Conservation (phyloP, 2,113 vertebrate species). For the Ranitomeya imitator region DNA sequence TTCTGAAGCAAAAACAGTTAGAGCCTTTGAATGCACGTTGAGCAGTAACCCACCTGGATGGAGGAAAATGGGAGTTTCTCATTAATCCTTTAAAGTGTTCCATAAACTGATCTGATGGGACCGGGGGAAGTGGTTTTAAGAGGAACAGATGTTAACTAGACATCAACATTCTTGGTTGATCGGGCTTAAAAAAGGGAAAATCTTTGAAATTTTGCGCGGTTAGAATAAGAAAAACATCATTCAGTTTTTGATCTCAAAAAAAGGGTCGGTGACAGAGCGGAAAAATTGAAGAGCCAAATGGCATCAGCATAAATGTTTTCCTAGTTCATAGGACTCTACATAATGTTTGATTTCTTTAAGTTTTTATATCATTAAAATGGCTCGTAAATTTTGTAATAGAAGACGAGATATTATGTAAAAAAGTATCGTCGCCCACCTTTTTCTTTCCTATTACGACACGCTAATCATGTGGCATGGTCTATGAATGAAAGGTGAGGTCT, state of each 20-base stretch:
- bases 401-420: neutral
- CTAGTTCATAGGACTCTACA: neutral
- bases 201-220: constrained; percentile 30
- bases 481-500: too few species aligned
- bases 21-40: constrained; percentile 27
- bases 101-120: constrained; percentile 13
- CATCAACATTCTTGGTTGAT: constrained; percentile 4
- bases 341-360: neutral
- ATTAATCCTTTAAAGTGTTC: constrained; percentile 42
- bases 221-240: constrained; percentile 7
- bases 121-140: constrained; percentile 6
- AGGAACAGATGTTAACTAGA: constrained; percentile 18
- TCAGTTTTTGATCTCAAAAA: neutral
- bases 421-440: neutral
- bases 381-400: neutral
- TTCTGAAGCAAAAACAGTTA: constrained; percentile 20
- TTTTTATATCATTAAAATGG: neutral
- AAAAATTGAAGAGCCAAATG: constrained; percentile 13
- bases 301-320: neutral
- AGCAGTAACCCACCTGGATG: constrained; percentile 17
- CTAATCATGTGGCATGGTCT: neutral
- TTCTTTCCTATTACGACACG: neutral
- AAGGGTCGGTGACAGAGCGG: neutral
- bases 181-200: neutral
- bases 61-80: neutral